Evolutionary conservation across 2,797 vertebrate species (phyloP), one percentile per base, ranked within the genome.

Genomic region (Pseudochaenichthys georgianus): DNA sequence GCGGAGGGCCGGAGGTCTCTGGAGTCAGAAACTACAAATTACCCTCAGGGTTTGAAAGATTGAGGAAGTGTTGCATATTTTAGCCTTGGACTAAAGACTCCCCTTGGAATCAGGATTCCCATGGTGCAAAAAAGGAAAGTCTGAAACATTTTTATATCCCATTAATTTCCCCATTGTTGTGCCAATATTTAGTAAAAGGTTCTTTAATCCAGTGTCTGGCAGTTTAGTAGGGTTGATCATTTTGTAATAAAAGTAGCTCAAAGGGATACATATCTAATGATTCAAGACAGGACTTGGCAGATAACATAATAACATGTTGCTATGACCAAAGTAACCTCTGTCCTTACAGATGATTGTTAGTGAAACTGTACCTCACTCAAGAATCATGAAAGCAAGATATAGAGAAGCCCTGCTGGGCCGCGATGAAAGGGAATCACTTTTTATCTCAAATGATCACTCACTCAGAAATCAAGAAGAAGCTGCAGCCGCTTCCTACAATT

Each of bases 1-100:
- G 70, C 43, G 48, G 51, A 63, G 54, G 68, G 66, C 51, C 78
- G 78, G 74, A 83, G 70, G 60, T 73, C 52, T 82, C 82, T 78
- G 47, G 34, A 69, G 77, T 69, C 60, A 54, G 65, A 79, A 80
- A 76, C 70, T 78, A 75, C 77, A 89, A 79, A 85, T 90, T 75
- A 91, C 70, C 62, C 73, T 64, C 34, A 75, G 77, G 62, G 47
- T 77, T 61, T 83, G 17, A 77, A 81, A 69, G 73, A 78, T 41
- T 38, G 42, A 34, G 62, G 72, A 73, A 60, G 70, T 67, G 72
- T 69, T 65, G 58, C 16, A 70, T 78, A 38, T 70, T 21, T 65
- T 43, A 28, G 43, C 73, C 17, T 50, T 13, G 45, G 41, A 70
- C 54, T 57, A 52, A 70, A 75, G 42, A 31, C 17, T 65, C 12